phyloP scores from a whole-genome alignment of 2,797 vertebrate species.

The Betta splendens region DNA sequence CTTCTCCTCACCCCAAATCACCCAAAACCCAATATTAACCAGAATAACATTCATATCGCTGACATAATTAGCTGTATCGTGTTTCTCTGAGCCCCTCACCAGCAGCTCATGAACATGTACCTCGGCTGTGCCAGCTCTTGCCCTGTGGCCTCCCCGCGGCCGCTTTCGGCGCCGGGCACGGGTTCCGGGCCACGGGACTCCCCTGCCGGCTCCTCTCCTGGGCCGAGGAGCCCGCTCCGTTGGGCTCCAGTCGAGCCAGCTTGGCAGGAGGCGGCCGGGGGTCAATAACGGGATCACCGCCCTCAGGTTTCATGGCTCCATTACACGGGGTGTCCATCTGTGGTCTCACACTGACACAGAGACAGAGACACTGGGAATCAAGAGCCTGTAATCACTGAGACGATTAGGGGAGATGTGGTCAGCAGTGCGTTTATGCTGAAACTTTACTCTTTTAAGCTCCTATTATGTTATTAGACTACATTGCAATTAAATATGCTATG shows the following conservation, averaged over 20 bases:
- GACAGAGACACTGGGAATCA: slow-evolving; percentile 46
- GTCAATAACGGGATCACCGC: slow-evolving; percentile 87
- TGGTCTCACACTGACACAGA: slow-evolving; percentile 77
- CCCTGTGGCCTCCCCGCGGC: slow-evolving; percentile 80
- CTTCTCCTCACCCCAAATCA: background rate
- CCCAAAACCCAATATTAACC: background rate
- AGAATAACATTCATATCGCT: background rate
- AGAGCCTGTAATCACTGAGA: background rate
- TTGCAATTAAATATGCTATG: background rate
- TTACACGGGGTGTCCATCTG: slow-evolving; percentile 94
- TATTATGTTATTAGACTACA: background rate
- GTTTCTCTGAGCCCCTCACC: background rate
- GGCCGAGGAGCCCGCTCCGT: slow-evolving; percentile 79
- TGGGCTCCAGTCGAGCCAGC: slow-evolving; percentile 92
- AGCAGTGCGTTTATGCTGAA: background rate
- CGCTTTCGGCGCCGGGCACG: slow-evolving; percentile 87
- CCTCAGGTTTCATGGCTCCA: slow-evolving; percentile 91
- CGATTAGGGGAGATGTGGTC: background rate
- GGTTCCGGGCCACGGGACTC: slow-evolving; percentile 88
- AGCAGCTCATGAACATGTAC: slow-evolving; percentile 76
- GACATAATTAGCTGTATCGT: background rate
- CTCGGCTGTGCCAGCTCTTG: slow-evolving; percentile 91
- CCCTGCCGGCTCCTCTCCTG: slow-evolving; percentile 89
- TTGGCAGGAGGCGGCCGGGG: slow-evolving; percentile 91
- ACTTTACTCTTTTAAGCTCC: background rate